Conservation (phyloP, 2,888 invertebrate genomes). For the Dioctria rufipes region DNA sequence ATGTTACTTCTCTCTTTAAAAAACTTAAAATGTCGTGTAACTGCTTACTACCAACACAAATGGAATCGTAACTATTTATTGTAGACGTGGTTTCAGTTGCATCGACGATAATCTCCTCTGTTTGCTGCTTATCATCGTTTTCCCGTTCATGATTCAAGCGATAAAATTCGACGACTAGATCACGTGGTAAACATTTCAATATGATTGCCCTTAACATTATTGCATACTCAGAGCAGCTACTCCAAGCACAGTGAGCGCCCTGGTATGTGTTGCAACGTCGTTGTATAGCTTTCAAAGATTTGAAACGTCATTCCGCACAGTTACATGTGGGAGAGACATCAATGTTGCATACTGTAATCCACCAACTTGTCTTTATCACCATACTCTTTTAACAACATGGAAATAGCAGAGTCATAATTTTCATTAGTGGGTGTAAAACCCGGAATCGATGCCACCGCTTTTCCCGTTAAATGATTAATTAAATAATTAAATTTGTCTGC, state of each 20-base stretch:
- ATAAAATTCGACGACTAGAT: constrained; percentile 17
- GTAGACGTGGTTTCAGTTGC: neutral
- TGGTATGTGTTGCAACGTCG: constrained; percentile 5
- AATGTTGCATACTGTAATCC: constrained; percentile 17
- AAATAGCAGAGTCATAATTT: constrained; percentile 22
- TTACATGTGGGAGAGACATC: constrained; percentile 14
- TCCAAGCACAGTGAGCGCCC: constrained; percentile 2
- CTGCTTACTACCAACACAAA: neutral
- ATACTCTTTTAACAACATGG: constrained; percentile 4
- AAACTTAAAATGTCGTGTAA: neutral
- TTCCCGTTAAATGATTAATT: constrained; percentile 1
- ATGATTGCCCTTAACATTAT: constrained; percentile 28
- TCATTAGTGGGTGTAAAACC: constrained; percentile 14
- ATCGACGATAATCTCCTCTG: neutral
- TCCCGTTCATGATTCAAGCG: neutral
- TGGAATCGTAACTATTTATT: neutral
- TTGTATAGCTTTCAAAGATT: constrained; percentile 18
- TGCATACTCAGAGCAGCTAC: neutral
- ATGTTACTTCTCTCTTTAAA: constrained; percentile 1
- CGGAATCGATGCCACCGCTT: neutral
- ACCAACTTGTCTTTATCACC: constrained; percentile 16
- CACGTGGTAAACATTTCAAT: constrained; percentile 1
- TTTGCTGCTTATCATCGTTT: neutral
- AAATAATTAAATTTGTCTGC: constrained; percentile 13
- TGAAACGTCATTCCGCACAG: neutral